A percentile compares a stretch with the other conserved stretches of the same genome.
Evolutionary conservation across 2,888 invertebrate species (phyloP).

Genomic region (Tribolium freemani): DNA sequence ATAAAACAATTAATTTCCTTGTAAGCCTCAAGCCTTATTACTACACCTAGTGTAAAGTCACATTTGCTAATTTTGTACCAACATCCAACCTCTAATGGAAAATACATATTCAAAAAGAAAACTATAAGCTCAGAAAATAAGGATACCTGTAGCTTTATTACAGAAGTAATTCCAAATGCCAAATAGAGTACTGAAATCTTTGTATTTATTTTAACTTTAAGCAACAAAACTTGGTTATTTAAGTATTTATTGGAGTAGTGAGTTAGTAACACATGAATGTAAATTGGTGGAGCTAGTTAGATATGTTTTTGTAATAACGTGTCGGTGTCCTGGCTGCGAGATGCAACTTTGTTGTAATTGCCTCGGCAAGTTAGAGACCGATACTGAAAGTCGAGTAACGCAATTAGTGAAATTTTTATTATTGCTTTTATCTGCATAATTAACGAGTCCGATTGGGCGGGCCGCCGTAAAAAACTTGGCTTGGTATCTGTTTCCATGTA

Average conservation of each 20-base stretch:
- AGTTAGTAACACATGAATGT: background rate
- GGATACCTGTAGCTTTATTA: too few species aligned
- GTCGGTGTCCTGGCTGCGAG: background rate
- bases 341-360: slow-evolving; percentile 6
- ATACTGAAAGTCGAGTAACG: slow-evolving; percentile 5
- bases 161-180: too few species aligned
- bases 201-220: too few species aligned
- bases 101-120: background rate
- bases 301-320: background rate
- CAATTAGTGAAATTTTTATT: slow-evolving; percentile 35
- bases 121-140: too few species aligned
- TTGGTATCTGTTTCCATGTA: slow-evolving; percentile 38
- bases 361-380: background rate
- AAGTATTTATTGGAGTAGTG: background rate
- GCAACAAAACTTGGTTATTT: too few species aligned
- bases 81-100: background rate
- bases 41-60: background rate
- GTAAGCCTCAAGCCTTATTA: background rate
- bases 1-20: background rate
- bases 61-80: background rate
- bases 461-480: slow-evolving; percentile 24
- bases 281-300: background rate
- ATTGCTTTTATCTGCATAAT: slow-evolving; percentile 41
- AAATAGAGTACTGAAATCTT: too few species aligned
- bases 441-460: slow-evolving; percentile 28